Evolutionary conservation across 2,797 vertebrate species (phyloP).

Genomic region (Jordanella pulchra): DNA sequence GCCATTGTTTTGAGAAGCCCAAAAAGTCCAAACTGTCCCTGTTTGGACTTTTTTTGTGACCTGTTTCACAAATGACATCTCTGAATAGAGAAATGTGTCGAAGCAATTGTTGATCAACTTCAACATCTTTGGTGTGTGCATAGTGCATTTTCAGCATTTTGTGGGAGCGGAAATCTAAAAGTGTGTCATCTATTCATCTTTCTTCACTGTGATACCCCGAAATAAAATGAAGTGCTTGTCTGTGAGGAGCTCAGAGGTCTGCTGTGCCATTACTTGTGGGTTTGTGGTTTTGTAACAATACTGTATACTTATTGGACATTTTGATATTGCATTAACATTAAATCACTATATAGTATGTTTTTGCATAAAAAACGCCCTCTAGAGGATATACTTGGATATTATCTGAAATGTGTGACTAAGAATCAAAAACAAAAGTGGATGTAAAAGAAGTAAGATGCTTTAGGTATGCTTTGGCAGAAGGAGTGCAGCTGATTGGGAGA

Average conservation of each 20-base stretch:
- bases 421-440: background rate
- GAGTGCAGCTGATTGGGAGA: background rate
- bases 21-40: no score
- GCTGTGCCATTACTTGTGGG: background rate
- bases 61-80: no score
- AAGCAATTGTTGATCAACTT: no score
- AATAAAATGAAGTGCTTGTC: background rate
- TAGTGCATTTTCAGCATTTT: background rate
- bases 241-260: background rate
- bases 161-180: background rate
- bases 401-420: background rate
- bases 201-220: background rate
- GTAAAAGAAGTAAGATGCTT: background rate
- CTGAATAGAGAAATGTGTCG: no score
- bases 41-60: no score
- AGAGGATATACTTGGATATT: background rate
- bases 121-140: no score
- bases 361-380: background rate
- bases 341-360: background rate
- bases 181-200: background rate
- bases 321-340: background rate
- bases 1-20: no score
- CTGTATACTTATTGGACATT: no score
- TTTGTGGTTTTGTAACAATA: background rate
- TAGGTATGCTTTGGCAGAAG: no score